phyloP scores from a whole-genome alignment of 2,797 vertebrate genomes.

The Momotus momota region DNA sequence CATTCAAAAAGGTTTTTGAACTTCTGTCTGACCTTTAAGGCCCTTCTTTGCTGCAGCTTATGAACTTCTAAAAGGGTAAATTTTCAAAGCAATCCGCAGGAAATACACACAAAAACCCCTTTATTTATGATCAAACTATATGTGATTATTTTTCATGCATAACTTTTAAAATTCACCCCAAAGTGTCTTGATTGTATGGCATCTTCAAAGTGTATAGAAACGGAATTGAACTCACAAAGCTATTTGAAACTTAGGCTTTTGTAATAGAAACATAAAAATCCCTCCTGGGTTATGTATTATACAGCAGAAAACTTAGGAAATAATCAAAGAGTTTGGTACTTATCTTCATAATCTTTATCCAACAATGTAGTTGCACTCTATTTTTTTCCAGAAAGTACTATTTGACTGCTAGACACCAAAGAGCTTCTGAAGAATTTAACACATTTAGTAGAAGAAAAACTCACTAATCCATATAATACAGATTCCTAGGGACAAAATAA shows the following conservation, averaged over 20 bases:
- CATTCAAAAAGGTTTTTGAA: neutral
- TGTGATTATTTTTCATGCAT: slow-evolving; percentile 41
- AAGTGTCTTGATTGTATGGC: slow-evolving; percentile 19
- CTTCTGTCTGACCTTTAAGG: neutral
- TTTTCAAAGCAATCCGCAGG: slow-evolving; percentile 35
- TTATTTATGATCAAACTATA: slow-evolving; percentile 33
- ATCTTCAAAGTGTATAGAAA: slow-evolving; percentile 40
- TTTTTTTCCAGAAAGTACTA: neutral
- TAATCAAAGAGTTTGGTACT: slow-evolving; percentile 38
- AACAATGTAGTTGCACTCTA: neutral
- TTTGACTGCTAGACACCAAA: neutral
- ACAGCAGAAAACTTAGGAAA: slow-evolving; percentile 21
- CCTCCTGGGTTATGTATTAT: slow-evolving; percentile 23
- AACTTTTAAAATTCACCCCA: slow-evolving; percentile 5
- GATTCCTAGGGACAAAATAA: neutral
- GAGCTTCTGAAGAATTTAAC: neutral
- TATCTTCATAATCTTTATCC: slow-evolving; percentile 29
- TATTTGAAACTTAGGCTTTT: slow-evolving; percentile 35
- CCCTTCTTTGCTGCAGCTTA: neutral
- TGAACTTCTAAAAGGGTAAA: neutral
- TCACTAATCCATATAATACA: neutral
- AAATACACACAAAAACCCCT: neutral
- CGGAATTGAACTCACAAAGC: slow-evolving; percentile 26
- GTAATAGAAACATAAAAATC: slow-evolving; percentile 1
- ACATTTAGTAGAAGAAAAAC: neutral